phyloP scores from a whole-genome alignment of 2,888 invertebrate species.

The Temnothorax ravouxi region DNA sequence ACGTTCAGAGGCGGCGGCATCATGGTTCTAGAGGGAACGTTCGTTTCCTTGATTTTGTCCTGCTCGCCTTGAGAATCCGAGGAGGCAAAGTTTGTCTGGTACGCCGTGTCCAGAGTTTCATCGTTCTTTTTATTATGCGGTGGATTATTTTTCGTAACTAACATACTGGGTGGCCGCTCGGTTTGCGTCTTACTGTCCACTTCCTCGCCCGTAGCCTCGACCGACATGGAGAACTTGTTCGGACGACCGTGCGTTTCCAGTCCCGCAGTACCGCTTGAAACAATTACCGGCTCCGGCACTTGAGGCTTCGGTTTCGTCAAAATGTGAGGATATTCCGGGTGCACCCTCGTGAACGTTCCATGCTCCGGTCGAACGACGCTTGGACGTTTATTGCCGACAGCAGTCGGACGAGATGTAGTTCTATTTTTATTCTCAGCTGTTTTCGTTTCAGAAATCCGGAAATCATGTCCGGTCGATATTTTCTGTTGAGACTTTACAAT shows the following conservation, averaged over 20 bases:
- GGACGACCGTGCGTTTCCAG: constrained; percentile 71
- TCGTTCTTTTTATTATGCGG: constrained; percentile 71
- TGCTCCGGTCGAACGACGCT: constrained; percentile 51
- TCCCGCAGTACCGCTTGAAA: constrained; percentile 75
- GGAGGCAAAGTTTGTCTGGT: constrained; percentile 81
- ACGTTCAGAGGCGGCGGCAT: constrained; percentile 80
- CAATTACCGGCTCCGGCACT: constrained; percentile 80
- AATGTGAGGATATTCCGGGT: constrained; percentile 83
- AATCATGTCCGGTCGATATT: not conserved
- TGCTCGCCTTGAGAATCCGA: constrained; percentile 64
- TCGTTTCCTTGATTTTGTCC: constrained; percentile 57
- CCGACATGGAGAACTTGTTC: constrained; percentile 80
- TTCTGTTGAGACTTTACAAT: constrained; percentile 35
- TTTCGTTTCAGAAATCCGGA: not conserved
- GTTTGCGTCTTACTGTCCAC: constrained; percentile 80
- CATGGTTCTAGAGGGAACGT: constrained; percentile 81
- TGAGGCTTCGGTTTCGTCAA: constrained; percentile 81
- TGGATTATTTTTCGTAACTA: constrained; percentile 67
- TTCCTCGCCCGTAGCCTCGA: constrained; percentile 80
- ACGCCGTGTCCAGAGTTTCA: constrained; percentile 78
- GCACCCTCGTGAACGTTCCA: constrained; percentile 71
- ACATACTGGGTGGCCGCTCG: constrained; percentile 82
- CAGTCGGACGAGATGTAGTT: constrained; percentile 43
- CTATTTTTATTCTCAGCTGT: constrained; percentile 43
- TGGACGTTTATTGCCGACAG: constrained; percentile 42